Conservation (phyloP, 2,797 vertebrate species). For the Mormyrops boulengeri region DNA sequence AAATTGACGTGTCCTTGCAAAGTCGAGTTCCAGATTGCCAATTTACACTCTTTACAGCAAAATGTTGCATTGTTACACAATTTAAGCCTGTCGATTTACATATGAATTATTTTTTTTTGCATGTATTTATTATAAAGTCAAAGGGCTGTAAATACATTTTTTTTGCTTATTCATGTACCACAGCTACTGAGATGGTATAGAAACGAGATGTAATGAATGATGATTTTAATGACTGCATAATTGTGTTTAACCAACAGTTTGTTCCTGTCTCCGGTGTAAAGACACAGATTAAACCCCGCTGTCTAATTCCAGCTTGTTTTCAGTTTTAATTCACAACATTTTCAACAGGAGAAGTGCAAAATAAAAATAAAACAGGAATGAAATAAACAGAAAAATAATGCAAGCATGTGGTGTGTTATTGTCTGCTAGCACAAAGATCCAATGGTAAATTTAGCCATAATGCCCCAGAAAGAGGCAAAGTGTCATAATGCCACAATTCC, state of each 20-base stretch:
- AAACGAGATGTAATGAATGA: neutral
- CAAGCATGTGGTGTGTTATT: neutral
- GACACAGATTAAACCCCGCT: neutral
- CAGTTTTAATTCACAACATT: neutral
- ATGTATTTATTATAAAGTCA: neutral
- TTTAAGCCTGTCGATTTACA: neutral
- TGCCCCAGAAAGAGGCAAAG: neutral
- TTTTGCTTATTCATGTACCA: neutral
- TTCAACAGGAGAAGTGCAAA: neutral
- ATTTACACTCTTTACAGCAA: neutral
- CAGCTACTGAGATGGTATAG: neutral
- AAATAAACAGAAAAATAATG: neutral
- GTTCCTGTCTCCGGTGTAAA: neutral
- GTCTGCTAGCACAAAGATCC: neutral
- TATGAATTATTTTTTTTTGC: neutral
- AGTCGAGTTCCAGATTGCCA: neutral
- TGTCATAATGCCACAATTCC: neutral
- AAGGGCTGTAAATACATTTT: neutral
- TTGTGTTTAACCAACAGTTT: neutral
- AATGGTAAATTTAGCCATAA: neutral
- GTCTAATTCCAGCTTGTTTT: neutral
- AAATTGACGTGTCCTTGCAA: neutral
- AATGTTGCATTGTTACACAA: neutral
- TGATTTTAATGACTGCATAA: neutral
- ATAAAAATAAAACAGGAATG: neutral